These are phyloP conservation scores for Doris montereyensis DNA, from an alignment of 2,888 invertebrate species.

Conservation along the genomic window DNA sequence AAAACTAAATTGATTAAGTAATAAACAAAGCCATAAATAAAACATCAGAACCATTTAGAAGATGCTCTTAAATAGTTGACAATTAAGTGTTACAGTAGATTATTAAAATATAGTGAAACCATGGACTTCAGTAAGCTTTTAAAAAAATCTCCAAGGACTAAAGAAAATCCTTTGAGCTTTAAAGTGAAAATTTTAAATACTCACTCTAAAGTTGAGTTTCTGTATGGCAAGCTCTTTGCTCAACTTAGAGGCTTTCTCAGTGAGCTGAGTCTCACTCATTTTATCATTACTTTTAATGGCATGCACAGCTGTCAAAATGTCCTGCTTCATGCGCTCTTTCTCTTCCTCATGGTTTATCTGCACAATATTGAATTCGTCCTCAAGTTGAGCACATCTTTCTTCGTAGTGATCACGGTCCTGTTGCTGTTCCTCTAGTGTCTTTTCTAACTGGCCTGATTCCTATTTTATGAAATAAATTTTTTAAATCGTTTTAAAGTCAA, in stretches of 20 bases:
- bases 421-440: constrained; percentile 57
- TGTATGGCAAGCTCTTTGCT: constrained; percentile 59
- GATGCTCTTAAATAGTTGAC: too few species aligned
- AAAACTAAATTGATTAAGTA: too few species aligned
- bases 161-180: too few species aligned
- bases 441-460: constrained; percentile 51
- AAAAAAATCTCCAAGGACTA: too few species aligned
- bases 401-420: constrained; percentile 61
- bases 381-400: constrained; percentile 49
- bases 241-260: constrained; percentile 54
- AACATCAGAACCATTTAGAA: too few species aligned
- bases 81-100: too few species aligned
- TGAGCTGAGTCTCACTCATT: constrained; percentile 55
- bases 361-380: constrained; percentile 63
- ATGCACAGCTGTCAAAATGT: constrained; percentile 73
- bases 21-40: too few species aligned
- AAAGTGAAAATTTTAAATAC: too few species aligned
- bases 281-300: constrained; percentile 66
- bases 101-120: too few species aligned
- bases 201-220: constrained; percentile 58
- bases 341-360: constrained; percentile 72
- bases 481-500: neutral
- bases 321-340: constrained; percentile 68
- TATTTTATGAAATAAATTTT: constrained; percentile 9
- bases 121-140: too few species aligned